Conservation (phyloP, 1,140 invertebrate genomes). For the Brachionus koreanus region DNA sequence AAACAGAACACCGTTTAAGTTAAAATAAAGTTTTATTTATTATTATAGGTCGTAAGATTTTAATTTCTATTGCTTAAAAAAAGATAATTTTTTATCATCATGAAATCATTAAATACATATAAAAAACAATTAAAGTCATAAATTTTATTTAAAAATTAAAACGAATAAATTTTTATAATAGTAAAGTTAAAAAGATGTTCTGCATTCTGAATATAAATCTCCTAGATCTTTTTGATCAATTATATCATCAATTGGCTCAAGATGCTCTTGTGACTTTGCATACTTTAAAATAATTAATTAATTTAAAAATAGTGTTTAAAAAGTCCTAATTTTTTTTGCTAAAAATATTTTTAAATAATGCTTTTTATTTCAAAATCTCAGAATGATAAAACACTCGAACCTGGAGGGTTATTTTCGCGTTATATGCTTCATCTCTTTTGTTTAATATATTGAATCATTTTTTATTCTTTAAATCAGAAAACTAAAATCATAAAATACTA, state of each 20-base stretch:
- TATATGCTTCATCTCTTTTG: no score
- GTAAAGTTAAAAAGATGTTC: slow-evolving; percentile 26
- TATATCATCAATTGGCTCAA: slow-evolving; percentile 24
- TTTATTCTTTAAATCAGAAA: no score
- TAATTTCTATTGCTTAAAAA: neutral
- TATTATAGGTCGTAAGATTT: neutral
- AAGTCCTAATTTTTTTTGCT: no score
- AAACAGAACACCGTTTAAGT: neutral
- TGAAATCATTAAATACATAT: neutral
- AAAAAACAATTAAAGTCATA: neutral
- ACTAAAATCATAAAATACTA: no score
- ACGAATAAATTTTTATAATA: neutral
- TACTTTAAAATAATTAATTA: neutral
- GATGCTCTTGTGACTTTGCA: neutral
- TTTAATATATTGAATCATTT: no score
- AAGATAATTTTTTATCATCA: neutral
- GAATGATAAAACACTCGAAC: no score
- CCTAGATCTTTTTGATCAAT: slow-evolving; percentile 14
- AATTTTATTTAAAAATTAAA: neutral
- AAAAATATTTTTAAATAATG: no score
- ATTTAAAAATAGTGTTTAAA: neutral
- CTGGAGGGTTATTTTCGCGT: no score
- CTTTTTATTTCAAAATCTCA: no score
- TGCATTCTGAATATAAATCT: neutral
- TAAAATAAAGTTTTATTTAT: neutral